phyloP scores from a whole-genome alignment of 2,797 vertebrate genomes.

The Danio albolineatus region DNA sequence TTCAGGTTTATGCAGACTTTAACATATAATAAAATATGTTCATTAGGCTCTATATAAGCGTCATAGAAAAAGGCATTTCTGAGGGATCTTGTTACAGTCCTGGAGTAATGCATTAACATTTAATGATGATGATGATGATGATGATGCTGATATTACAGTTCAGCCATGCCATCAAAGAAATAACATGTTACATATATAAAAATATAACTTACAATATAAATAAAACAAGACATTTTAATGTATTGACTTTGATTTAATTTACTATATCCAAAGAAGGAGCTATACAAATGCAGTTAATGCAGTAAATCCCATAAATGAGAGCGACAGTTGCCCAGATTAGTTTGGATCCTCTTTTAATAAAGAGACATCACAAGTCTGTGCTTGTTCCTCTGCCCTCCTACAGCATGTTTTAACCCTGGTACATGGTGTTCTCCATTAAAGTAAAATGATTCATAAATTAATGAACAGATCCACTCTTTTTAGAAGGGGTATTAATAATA shows the following conservation, averaged over 20 bases:
- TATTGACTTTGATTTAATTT: background rate
- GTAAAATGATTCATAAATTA: constrained; percentile 15
- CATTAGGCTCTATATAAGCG: background rate
- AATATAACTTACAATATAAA: background rate
- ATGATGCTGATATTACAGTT: too few relatives aligned
- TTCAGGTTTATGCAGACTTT: too few relatives aligned
- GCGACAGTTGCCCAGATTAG: constrained; percentile 8
- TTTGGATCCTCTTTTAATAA: constrained; percentile 32
- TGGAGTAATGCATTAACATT: background rate
- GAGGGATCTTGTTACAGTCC: background rate
- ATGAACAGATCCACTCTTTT: constrained; percentile 13
- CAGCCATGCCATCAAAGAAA: too few relatives aligned
- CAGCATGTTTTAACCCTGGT: constrained; percentile 12
- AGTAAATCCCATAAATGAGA: constrained; percentile 24
- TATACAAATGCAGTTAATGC: background rate
- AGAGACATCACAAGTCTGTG: constrained; percentile 33
- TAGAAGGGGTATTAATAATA: constrained; percentile 18
- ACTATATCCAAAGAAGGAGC: background rate
- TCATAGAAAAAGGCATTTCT: background rate
- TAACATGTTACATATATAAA: too few relatives aligned
- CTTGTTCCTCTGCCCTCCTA: constrained; percentile 51
- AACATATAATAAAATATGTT: background rate
- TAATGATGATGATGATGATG: too few relatives aligned
- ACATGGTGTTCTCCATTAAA: constrained; percentile 42
- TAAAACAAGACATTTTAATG: background rate